Base-by-base conservation (phyloP, 1,140 invertebrate species). In the Scaptomyza montana region DNA sequence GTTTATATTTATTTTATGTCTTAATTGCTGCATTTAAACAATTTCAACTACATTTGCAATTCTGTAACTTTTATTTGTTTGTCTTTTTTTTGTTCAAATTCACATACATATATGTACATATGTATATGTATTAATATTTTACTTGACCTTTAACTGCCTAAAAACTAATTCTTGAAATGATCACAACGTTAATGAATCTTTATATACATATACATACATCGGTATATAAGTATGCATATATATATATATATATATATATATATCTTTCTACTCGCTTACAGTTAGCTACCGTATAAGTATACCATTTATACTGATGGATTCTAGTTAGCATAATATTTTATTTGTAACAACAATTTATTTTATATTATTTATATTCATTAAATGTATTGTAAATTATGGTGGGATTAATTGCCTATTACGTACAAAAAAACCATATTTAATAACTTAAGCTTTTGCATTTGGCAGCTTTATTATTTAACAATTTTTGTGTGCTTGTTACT, bases 371-470 rank as follows among this genome's bases (percentile, higher is more conserved):
- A 76, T 56, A 63, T 77, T 77, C 78, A 71, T 86, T 65, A 85
- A 81, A 76, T 85, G 72, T 90, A 89, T 90, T 90, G 87, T 90
- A 90, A 90, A 90, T 85, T 90, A 90, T 90, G 87, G 84, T 90
- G 87, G 87, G 87, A 90, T 90, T 89, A 89, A 81, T 90, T 90
- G 70, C 84, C 89, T 84, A 87, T 84, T 87, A 87, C 84, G 65
- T 89, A 85, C 75, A 78, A 65, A 59, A 59, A 46, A 60, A 62
- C 28, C 54, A 54, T 53, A 62, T 54, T 49, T 41, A 68, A 50
- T 45, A 43, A 77, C 59, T 47, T 25, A 68, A 71, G 49, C 50
- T 47, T 43, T 64, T 74, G 28, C 50, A 55, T 59, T 36, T 57
- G 64, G 59, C 74, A 73, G 64, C 67, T 41, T 76, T 47, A n/a